These are phyloP conservation scores for Conistra vaccinii DNA, from an alignment of 2,888 invertebrate species.

Conservation along the genomic window DNA sequence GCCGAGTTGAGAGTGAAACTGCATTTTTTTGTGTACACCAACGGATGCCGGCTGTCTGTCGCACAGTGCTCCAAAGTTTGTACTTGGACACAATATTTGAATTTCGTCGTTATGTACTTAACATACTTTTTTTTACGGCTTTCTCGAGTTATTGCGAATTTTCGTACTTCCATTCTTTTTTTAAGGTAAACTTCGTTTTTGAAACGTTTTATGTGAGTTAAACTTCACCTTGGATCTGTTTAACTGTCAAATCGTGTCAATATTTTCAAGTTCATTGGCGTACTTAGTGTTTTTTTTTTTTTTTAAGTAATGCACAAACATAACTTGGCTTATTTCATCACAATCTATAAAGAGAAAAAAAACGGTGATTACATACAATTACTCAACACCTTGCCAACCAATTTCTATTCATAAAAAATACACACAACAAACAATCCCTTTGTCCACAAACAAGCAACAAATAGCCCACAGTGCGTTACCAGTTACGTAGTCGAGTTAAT, in stretches of 20 bases:
- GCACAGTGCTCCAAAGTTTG: constrained; percentile 63
- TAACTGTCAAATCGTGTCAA: constrained; percentile 19
- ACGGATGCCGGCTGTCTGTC: constrained; percentile 39
- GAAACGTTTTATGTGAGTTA: constrained; percentile 11
- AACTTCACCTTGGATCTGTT: constrained; percentile 32
- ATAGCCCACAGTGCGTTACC: constrained; percentile 42
- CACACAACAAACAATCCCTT: not conserved
- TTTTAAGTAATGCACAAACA: too few relatives aligned
- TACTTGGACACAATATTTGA: constrained; percentile 48
- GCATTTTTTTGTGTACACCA: constrained; percentile 73
- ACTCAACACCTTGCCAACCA: not conserved
- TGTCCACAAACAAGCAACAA: constrained; percentile 21
- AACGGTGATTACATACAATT: not conserved
- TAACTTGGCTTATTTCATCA: too few relatives aligned
- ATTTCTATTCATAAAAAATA: not conserved
- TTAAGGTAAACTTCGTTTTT: not conserved
- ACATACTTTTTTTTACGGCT: constrained; percentile 54
- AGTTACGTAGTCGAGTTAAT: constrained; percentile 59
- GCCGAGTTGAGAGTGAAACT: constrained; percentile 78
- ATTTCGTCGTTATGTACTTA: constrained; percentile 26
- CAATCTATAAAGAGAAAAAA: not conserved
- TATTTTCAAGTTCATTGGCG: constrained; percentile 28
- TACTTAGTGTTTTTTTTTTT: not conserved
- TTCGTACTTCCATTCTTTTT: not conserved
- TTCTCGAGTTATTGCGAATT: constrained; percentile 46